Conservation (phyloP, 2,888 invertebrate species). For the Epistrophe grossulariae region DNA sequence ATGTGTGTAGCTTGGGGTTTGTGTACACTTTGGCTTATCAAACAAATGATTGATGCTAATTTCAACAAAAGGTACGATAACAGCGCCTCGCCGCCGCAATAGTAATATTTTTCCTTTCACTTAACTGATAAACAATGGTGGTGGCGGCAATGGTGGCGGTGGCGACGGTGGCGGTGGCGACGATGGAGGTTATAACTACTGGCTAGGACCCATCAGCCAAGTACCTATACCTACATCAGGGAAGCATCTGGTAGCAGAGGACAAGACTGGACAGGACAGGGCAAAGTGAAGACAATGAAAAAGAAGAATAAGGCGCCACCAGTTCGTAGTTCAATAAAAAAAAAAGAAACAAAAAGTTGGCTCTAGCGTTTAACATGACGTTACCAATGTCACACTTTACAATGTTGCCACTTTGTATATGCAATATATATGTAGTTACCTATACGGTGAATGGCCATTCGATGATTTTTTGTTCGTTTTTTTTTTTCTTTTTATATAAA, state of each 20-base stretch:
- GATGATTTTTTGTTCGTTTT: conserved; percentile 6
- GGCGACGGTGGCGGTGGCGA: background rate
- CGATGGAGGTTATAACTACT: conserved; percentile 4
- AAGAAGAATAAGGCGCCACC: conserved; percentile 7
- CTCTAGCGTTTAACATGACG: conserved; percentile 1
- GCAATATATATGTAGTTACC: background rate
- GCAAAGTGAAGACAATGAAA: background rate
- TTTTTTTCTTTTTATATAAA: background rate
- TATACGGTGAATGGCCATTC: conserved; percentile 43
- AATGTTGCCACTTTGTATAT: conserved; percentile 27
- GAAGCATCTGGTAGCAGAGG: conserved; percentile 38
- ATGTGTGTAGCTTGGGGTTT: conserved; percentile 21
- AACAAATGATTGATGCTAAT: conserved; percentile 74
- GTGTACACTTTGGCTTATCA: conserved; percentile 62
- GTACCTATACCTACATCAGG: background rate
- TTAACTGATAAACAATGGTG: conserved; percentile 60
- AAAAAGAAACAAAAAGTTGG: conserved; percentile 3
- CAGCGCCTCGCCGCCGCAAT: conserved; percentile 70
- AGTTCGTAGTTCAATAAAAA: conserved; percentile 25
- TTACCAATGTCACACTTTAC: conserved; percentile 28
- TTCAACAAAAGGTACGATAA: conserved; percentile 75
- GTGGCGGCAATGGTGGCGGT: background rate
- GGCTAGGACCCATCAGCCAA: background rate
- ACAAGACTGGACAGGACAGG: background rate
- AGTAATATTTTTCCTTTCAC: conserved; percentile 76